These are phyloP conservation scores for Chelmon rostratus DNA, from an alignment of 2,797 vertebrate genomes.

Conservation along the genomic window DNA sequence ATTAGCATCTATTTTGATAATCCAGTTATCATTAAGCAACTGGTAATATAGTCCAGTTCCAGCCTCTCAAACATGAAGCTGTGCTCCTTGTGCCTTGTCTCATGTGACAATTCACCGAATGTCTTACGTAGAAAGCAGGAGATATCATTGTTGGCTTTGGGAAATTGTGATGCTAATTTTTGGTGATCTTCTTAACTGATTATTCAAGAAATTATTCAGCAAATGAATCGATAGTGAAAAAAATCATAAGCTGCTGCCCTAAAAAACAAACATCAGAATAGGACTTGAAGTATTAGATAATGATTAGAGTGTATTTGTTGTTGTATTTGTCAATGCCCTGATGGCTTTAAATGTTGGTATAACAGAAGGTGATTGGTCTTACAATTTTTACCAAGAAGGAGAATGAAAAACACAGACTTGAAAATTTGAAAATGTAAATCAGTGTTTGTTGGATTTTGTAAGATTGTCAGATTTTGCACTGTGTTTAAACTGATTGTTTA, in stretches of 20 bases:
- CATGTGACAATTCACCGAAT: neutral
- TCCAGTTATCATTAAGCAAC: neutral
- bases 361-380: neutral
- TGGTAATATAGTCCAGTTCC: neutral
- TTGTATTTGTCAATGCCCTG: too few species aligned
- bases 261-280: neutral
- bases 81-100: neutral
- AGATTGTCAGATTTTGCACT: neutral
- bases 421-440: conserved; percentile 4
- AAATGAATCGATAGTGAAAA: neutral
- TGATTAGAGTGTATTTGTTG: neutral
- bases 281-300: neutral
- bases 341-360: neutral
- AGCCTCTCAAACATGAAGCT: neutral
- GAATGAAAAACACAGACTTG: neutral
- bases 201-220: neutral
- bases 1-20: neutral
- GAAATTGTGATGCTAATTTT: neutral
- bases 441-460: neutral
- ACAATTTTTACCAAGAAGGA: neutral
- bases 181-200: neutral
- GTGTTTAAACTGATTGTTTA: neutral
- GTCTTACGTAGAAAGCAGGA: neutral
- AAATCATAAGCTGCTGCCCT: too few species aligned
- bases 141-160: neutral